Base-by-base conservation (phyloP, 1,140 invertebrate genomes). In the Drosophila santomea region DNA sequence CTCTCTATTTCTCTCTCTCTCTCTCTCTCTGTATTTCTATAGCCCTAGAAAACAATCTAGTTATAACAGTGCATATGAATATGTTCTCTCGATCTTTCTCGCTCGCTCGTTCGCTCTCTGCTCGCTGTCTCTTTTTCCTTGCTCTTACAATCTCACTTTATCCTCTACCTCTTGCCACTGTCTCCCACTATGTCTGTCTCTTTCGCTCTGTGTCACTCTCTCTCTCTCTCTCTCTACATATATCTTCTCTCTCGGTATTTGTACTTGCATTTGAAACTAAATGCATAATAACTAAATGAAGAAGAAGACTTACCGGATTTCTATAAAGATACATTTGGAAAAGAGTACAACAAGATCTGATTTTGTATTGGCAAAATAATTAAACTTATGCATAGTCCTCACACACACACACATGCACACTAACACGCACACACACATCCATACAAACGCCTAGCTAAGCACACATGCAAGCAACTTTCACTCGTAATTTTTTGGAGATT, bases 371-470 rank as follows among this genome's bases (percentile, higher is more conserved):
- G 74, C 68, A 80, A 76, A 82, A 38, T 14, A 57, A 48, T 17
- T 71, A 32, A 66, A 56, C 74, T 78, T 88, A 88, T 78, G 82
- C 82, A 88, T 86, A 85, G 82, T 86, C 48, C 64, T 86, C 20
- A 20, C 64, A 86, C 74, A 66, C 64, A 86, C 74, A 66, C 74
- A 44, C 17, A 81, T 55, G 69, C 48, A 51, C 32, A 61, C 38
- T 32, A 15, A 47, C 20, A 52, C 47, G 28, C 60, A 64, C 15
- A 39, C 15, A 44, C 15, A 45, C 39, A 73, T 23, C 32, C 41
- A 78, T 55, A 44, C 63, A 69, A 59, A 57, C 36, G 59, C 59
- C 36, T 54, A 68, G 67, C 67, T 69, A n/a, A 67, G 63, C 67
- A 67, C 51, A 56, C 51, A 59, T 68, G 61, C 63, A 75, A 64